Evolutionary conservation across 1,140 invertebrate genomes (phyloP), one percentile per base, ranked within the genome.

Genomic region (Lepidurus arcticus): DNA sequence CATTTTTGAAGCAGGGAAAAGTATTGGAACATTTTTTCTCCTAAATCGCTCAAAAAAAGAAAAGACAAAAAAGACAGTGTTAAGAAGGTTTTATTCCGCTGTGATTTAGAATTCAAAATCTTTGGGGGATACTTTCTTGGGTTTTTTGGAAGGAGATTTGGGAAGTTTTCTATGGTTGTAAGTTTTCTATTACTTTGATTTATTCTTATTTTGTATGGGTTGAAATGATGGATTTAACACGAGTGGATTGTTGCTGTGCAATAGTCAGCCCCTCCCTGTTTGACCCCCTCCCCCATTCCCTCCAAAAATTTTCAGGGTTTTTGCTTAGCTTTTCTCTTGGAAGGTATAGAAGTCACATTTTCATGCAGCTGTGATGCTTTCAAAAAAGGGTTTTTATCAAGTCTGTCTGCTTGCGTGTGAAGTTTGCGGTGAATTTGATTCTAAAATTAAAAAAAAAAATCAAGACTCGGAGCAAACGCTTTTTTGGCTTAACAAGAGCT

Each of bases 321-420:
- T 65, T 65, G 53, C 53, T 65, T 65, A 65, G 53, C 53, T 65
- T 65, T 65, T 65, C 53, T 65, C 21, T n/a, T n/a, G 21, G 21
- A 65, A 65, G 53, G 21, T 21, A 65, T n/a, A 65, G 16, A 65
- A 65, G 53, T 21, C 53, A 65, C 16, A 21, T 65, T 65, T 65
- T 65, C 16, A 21, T 65, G 53, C 53, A 65, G 53, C 53, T 65
- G 53, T 65, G 53, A 65, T 65, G 53, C 53, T 65, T 65, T 65
- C 13, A 65, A 65, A 4, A 65, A 65, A 16, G n/a, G 53, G 8
- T 1, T 65, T 65, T 4, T 13, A 65, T 13, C 21, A 21, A n/a
- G 7, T 21, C 16, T 65, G 53, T 65, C 16, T 65, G 53, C 53
- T 65, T 65, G 53, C 53, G 53, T 65, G 21, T n/a, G 21, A 65